Evolutionary conservation across 2,797 vertebrate genomes (phyloP), one percentile per base, ranked within the genome.

Genomic region (Anisognathus igniventris): DNA sequence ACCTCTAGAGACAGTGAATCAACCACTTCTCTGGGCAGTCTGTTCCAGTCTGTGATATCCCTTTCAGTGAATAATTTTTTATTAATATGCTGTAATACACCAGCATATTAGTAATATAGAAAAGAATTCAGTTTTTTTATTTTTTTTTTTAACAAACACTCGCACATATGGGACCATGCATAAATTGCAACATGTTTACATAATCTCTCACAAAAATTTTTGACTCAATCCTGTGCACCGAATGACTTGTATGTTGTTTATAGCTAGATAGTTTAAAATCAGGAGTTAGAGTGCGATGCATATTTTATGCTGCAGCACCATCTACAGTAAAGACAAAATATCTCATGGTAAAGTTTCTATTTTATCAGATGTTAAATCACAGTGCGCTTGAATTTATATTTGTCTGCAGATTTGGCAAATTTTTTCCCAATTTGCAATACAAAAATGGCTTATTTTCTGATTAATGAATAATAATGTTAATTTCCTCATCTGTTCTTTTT

Each of bases 251-350:
- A 25, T 24, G 6, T 45, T 16, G 28, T 37, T n/a, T 15, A 30
- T 0, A 56, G 44, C 3, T 31, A 40, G 16, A 14, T 1, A 6
- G 16, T 56, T 89, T 79, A 37, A 91, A 79, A 82, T 39, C 7
- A 50, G 27, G 9, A 57, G 12, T 7, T 24, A 37, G 14, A 14
- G 9, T n/a, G 9, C 3, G 35, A 24, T 19, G 14, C 14, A 88
- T 92, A 48, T n/a, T 88, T 92, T 89, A 89, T 92, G 68, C 39
- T 74, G 75, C 54, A 96, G 78, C 89, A 56, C 95, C 96, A 96
- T 73, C 96, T 97, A 88, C 78, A 81, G 94, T 65, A 42, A 80
- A 16, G 16, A 60, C 15, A 65, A 75, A 67, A 68, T 44, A 61
- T 21, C 12, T 21, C 14, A 4, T 40, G 16, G 8, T 56, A 61